Base-by-base conservation (phyloP, 2,888 invertebrate species). In the Cephus runcator region DNA sequence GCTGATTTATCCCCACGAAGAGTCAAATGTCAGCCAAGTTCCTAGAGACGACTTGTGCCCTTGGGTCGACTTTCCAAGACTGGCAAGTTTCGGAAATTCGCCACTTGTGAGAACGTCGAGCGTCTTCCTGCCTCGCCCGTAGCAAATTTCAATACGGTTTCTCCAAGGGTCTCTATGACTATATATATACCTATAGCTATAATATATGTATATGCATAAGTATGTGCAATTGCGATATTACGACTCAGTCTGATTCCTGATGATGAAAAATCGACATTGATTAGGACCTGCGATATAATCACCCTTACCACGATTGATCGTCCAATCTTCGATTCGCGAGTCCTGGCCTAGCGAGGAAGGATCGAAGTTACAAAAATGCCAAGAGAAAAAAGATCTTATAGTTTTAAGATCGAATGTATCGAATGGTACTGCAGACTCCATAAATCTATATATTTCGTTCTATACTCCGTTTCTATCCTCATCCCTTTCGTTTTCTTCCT, bases 11-110 rank as follows among this genome's bases (percentile, higher is more conserved):
- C 31, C 33, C 11, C 33, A n/a, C 33, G 71, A 31, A 12, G 71
- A 71, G 71, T 34, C 71, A 23, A 71, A 34, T 71, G 71, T 71
- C 71, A 34, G 71, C 71, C 71, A 71, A 71, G 12, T 71, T 33
- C 31, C 71, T 15, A 34, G 31, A 71, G 23, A 56, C 23, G 23
- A 40, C 15, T 56, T 9, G 56, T 23, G 56, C 23, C 23, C 23
- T 56, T 56, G 56, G 56, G 23, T 56, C 56, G 23, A 56, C 23
- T 56, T 23, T 56, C 6, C 56, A 56, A 23, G 15, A 56, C 9
- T 2, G 40, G 40, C 40, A 40, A 40, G 40, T 40, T 40, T 40
- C 6, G 56, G 56, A 56, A 56, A 9, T 23, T 56, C 56, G 56
- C 23, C 56, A 9, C 56, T 56, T 23, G 23, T 0, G 23, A 56